Evolutionary conservation across 2,888 invertebrate genomes (phyloP).

Genomic region (Catonia carolina): DNA sequence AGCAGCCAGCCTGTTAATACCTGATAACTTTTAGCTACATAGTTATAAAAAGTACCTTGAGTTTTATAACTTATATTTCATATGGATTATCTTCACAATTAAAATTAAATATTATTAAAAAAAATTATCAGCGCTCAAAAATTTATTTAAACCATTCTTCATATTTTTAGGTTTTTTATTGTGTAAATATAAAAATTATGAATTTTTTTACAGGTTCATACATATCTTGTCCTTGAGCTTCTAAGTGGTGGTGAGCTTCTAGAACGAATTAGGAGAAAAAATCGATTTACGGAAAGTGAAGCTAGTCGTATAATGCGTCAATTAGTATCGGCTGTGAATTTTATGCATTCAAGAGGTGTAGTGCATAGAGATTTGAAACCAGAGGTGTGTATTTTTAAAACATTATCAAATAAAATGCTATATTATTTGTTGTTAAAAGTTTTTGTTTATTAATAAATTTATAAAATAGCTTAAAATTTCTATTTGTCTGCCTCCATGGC

Average conservation of each 20-base stretch:
- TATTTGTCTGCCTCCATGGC: neutral
- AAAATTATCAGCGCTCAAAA: no score
- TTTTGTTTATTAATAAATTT: neutral
- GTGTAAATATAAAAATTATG: no score
- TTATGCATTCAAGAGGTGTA: slow-evolving; percentile 75
- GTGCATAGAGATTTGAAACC: slow-evolving; percentile 94
- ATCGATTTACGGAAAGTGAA: slow-evolving; percentile 65
- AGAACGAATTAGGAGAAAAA: slow-evolving; percentile 55
- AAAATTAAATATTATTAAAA: no score
- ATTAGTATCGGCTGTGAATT: slow-evolving; percentile 73
- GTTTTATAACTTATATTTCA: no score
- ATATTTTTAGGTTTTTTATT: no score
- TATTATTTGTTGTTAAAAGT: neutral
- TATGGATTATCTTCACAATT: no score
- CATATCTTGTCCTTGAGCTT: slow-evolving; percentile 85
- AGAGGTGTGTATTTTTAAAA: slow-evolving; percentile 53
- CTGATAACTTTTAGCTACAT: no score
- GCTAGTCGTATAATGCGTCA: slow-evolving; percentile 76
- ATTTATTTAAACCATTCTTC: no score
- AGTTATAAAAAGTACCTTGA: no score
- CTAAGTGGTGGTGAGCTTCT: slow-evolving; percentile 77
- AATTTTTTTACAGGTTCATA: slow-evolving; percentile 54
- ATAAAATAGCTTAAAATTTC: no score
- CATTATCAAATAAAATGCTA: no score
- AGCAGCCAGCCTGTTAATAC: no score